Base-by-base conservation (phyloP, 37 sponge, comb jelly and placozoan species). In the Tethya wilhelma region DNA sequence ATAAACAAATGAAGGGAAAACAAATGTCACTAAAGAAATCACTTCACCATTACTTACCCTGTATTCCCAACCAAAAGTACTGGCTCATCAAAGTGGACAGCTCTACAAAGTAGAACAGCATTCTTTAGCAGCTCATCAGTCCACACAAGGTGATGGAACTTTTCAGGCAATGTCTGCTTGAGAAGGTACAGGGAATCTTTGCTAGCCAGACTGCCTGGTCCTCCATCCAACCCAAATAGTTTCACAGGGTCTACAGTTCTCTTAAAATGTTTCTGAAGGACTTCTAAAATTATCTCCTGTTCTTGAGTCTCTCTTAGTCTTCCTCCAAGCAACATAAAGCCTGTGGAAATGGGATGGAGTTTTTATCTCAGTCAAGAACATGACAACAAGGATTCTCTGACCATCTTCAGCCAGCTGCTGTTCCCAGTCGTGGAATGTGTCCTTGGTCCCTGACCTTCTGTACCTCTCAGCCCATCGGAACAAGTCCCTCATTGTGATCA, bases 391-490 rank as follows among this genome's bases (percentile, higher is more conserved):
- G 44, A 46, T 2, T 30, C 14, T 33, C 93, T 56, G 41, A 97
- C 97, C 98, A 87, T 98, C 99, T 59, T 96, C 97, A 42, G 95
- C 97, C 6, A 98, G 80, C 37, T 83, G 81, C 84, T 96, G 97
- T n/a, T 98, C 96, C 99, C 99, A 98, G 82, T 98, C 99, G 60
- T 87, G 56, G 62, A 87, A 88, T 0, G 57, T n/a, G 31, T 67
- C 63, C 14, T 43, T 60, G 22, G 44, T 53, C 7, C 38, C 43
- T 58, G 89, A 80, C 32, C 73, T 59, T 31, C 89, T 56, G 81
- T 98, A 98, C 22, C 99, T 67, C 75, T 94, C 95, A 2, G 97
- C 99, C 99, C 99, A 98, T 28, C 95, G 83, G 75, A 98, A 98
- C 57, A 98, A 76, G 62, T 98, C 99, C 17, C 99, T 67, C 38